Percentiles rank a stretch among this genome's conserved stretches.
Conservation (phyloP, 2,797 vertebrate species). For the Podargus strigoides region DNA sequence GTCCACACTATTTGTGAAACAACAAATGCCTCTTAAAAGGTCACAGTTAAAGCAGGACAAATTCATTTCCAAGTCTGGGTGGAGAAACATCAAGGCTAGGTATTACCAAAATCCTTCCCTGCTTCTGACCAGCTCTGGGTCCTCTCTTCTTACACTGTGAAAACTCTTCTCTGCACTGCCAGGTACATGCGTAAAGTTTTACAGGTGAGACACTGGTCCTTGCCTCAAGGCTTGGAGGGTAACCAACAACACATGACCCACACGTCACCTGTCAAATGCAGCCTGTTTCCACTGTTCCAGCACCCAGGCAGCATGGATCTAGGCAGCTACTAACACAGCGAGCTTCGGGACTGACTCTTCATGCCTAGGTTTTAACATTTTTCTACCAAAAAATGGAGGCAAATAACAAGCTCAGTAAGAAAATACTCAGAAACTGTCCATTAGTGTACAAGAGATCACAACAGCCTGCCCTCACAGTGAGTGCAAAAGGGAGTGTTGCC, state of each 20-base stretch:
- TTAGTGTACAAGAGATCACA: not conserved
- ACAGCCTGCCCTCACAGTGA: not conserved
- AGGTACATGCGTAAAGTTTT: not conserved
- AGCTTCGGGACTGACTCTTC: not conserved
- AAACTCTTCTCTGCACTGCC: not conserved
- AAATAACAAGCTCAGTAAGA: not conserved
- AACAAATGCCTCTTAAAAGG: not conserved
- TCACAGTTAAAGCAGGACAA: not conserved
- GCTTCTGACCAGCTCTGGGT: not conserved
- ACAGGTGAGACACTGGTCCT: not conserved
- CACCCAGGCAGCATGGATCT: not conserved
- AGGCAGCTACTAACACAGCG: not conserved
- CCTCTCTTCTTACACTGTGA: not conserved
- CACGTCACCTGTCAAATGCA: not conserved
- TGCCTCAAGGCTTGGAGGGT: not conserved
- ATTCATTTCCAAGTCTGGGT: not conserved
- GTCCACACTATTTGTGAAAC: not conserved
- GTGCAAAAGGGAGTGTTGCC: not conserved
- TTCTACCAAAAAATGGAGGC: not conserved
- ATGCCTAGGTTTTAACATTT: not conserved
- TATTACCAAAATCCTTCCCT: not conserved
- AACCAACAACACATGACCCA: not conserved
- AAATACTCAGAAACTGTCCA: not conserved
- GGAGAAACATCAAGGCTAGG: not conserved
- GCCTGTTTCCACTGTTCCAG: not conserved